phyloP scores from a whole-genome alignment of 2,113 vertebrate genomes.

The Amblyopsis rosae region DNA sequence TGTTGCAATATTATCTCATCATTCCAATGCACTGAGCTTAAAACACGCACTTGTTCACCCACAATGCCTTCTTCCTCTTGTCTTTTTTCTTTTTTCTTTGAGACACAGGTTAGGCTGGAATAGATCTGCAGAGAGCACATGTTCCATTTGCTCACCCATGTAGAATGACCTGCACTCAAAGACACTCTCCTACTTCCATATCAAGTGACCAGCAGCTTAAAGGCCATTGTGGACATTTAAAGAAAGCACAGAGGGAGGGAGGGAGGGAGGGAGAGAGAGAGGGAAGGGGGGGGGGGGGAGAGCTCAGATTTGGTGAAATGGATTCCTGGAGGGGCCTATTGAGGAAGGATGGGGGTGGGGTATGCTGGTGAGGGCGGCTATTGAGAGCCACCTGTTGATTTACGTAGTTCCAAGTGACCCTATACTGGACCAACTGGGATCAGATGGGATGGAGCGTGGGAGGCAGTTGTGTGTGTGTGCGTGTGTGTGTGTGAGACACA shows the following conservation, averaged over 20 bases:
- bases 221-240: conserved; percentile 49
- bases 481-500: conserved; percentile 11
- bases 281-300: conserved; percentile 22
- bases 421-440: conserved; percentile 46
- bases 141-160: conserved; percentile 69
- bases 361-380: conserved; percentile 43
- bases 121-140: conserved; percentile 56
- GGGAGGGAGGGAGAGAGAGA: background rate
- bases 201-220: conserved; percentile 51
- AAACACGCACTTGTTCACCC: conserved; percentile 68
- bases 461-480: conserved; percentile 27
- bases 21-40: conserved; percentile 74
- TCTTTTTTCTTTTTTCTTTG: conserved; percentile 46
- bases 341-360: conserved; percentile 26
- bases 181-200: conserved; percentile 57
- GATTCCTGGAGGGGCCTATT: conserved; percentile 38
- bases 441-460: conserved; percentile 47
- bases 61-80: conserved; percentile 43
- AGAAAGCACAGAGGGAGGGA: conserved; percentile 39
- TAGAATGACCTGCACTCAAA: conserved; percentile 71
- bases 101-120: conserved; percentile 61
- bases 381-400: conserved; percentile 74
- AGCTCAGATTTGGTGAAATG: conserved; percentile 43
- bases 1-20: conserved; percentile 75
- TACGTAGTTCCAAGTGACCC: conserved; percentile 65